Evolutionary conservation across 2,113 vertebrate species (phyloP).

Genomic region (Oreochromis spilurus): DNA sequence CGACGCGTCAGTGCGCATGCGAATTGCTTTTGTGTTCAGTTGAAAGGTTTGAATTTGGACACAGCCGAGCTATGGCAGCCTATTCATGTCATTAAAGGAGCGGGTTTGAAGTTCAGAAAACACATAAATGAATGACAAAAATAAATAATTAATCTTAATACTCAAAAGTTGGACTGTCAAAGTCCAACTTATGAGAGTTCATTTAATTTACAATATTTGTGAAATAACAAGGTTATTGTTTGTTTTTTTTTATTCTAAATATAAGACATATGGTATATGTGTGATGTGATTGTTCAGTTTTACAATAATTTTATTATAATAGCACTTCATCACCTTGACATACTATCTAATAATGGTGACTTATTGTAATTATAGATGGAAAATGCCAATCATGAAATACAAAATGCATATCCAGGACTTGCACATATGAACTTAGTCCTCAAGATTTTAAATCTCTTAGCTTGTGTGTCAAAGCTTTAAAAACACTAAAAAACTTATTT

Average conservation of each 20-base stretch:
- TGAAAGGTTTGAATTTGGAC: not conserved
- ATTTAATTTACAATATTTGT: not conserved
- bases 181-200: not conserved
- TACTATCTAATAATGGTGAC: not conserved
- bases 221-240: not conserved
- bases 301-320: not conserved
- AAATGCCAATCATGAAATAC: not conserved
- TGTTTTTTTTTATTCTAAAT: fast-evolving
- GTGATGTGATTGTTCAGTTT: not conserved
- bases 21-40: not conserved
- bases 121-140: not conserved
- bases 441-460: not conserved
- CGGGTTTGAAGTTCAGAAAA: not conserved
- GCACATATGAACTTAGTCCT: not conserved
- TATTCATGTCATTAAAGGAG: not conserved
- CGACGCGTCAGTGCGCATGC: constrained; percentile 61
- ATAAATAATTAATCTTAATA: not conserved
- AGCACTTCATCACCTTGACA: not conserved
- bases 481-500: not conserved
- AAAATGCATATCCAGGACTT: not conserved
- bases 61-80: not conserved
- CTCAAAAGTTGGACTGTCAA: not conserved
- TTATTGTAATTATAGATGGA: not conserved
- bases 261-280: not conserved
- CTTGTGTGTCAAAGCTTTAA: not conserved